These are phyloP conservation scores for Elephantulus edwardii DNA, from an alignment of 2,113 vertebrate species.

Conservation along the genomic window DNA sequence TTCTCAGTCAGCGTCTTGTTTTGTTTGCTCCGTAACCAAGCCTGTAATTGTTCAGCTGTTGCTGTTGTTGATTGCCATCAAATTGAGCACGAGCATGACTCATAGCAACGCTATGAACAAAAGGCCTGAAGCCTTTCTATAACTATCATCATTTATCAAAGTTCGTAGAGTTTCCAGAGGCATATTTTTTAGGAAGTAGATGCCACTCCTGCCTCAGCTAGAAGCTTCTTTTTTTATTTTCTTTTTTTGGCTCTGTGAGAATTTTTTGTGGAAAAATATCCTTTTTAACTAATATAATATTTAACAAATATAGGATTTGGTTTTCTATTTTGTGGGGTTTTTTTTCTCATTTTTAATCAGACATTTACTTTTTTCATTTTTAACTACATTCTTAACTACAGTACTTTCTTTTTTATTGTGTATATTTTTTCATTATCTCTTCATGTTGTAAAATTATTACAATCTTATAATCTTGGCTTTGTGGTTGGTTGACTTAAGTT, in stretches of 20 bases:
- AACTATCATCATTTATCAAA: too few relatives aligned
- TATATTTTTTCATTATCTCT: constrained; percentile 52
- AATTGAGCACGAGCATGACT: too few relatives aligned
- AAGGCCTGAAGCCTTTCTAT: too few relatives aligned
- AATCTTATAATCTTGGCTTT: constrained; percentile 42
- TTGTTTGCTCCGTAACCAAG: background rate
- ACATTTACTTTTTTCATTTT: background rate
- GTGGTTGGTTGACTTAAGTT: background rate
- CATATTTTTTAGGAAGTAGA: too few relatives aligned
- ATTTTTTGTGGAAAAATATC: constrained; percentile 10
- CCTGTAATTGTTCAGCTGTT: too few relatives aligned
- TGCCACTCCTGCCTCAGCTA: background rate
- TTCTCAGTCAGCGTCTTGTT: background rate
- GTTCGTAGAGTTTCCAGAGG: too few relatives aligned
- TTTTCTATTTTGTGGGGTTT: too few relatives aligned
- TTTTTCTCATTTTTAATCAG: too few relatives aligned
- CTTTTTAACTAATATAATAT: too few relatives aligned
- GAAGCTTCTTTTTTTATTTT: background rate
- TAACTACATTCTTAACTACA: background rate
- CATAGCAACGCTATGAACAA: too few relatives aligned
- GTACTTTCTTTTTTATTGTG: background rate
- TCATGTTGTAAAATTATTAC: background rate
- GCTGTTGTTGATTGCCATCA: too few relatives aligned
- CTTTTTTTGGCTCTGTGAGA: constrained; percentile 33
- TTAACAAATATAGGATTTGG: too few relatives aligned